Conservation (phyloP, 1,140 invertebrate species). For the Zaprionus inermis region DNA sequence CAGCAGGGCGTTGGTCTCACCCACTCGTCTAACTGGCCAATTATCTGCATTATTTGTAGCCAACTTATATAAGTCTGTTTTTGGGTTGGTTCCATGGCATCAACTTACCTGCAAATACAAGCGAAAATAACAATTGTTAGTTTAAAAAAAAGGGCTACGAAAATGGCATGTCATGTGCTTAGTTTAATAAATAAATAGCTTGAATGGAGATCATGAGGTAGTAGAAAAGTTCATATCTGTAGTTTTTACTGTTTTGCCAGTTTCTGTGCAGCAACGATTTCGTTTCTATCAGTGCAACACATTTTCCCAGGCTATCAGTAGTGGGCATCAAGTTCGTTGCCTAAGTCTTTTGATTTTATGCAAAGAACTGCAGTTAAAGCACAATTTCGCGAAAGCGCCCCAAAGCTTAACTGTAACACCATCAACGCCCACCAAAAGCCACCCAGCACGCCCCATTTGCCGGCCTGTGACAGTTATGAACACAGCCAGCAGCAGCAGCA, state of each 20-base stretch:
- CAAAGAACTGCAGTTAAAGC: constrained; percentile 6
- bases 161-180: background rate
- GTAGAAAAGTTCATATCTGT: background rate
- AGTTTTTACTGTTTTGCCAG: background rate
- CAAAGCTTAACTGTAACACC: constrained; percentile 34
- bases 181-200: background rate
- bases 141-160: constrained; percentile 23
- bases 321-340: constrained; percentile 43
- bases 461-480: constrained; percentile 72
- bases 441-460: constrained; percentile 70
- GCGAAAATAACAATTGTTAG: constrained; percentile 26
- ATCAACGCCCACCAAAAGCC: constrained; percentile 45
- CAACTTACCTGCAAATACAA: constrained; percentile 67
- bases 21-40: constrained; percentile 59
- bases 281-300: constrained; percentile 4
- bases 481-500: constrained; percentile 16
- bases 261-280: too few relatives aligned
- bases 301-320: constrained; percentile 13
- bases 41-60: constrained; percentile 64
- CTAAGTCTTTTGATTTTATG: constrained; percentile 58
- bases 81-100: constrained; percentile 13
- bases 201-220: background rate
- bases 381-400: constrained; percentile 18
- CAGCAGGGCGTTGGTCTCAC: constrained; percentile 65
- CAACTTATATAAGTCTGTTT: constrained; percentile 61